Evolutionary conservation across 2,888 invertebrate species (phyloP).

Genomic region (Venusia cambrica): DNA sequence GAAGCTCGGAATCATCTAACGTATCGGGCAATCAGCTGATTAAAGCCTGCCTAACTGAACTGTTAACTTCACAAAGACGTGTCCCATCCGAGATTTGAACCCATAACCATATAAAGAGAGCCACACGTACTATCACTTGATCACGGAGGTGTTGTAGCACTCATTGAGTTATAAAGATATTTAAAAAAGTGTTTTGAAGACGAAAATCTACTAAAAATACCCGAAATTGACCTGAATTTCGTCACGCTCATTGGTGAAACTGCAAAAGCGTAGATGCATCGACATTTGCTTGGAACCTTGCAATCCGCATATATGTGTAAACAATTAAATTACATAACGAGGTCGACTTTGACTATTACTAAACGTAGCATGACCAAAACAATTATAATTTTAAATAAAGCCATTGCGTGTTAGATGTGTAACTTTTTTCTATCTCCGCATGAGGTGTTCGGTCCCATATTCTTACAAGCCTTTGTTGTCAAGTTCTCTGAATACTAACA

Average conservation of each 20-base stretch:
- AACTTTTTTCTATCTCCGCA: constrained; percentile 25
- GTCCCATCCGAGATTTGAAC: too few relatives aligned
- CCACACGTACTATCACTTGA: too few relatives aligned
- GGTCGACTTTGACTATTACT: constrained; percentile 48
- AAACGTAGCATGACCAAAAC: constrained; percentile 54
- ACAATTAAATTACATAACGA: constrained; percentile 60
- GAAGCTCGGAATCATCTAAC: too few relatives aligned
- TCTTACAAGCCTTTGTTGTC: constrained; percentile 13
- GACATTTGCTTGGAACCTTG: constrained; percentile 43
- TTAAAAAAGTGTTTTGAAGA: too few relatives aligned
- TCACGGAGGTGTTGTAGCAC: too few relatives aligned
- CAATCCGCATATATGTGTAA: constrained; percentile 48
- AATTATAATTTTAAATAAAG: constrained; percentile 46
- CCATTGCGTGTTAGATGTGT: constrained; percentile 40
- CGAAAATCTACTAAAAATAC: too few relatives aligned
- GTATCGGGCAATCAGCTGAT: too few relatives aligned
- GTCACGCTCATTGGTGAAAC: constrained; percentile 2
- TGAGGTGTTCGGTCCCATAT: constrained; percentile 21
- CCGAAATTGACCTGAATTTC: too few relatives aligned
- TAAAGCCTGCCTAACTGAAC: too few relatives aligned
- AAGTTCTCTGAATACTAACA: not conserved
- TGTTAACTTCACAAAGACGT: too few relatives aligned
- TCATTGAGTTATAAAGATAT: too few relatives aligned
- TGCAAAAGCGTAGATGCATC: constrained; percentile 3
- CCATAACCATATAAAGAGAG: too few relatives aligned